A percentile compares a stretch with the other conserved stretches of the same genome.
These are phyloP conservation scores for human DNA, from an alignment of 2,113 vertebrate species.

Conservation along the genomic window GRCh38 chr15:100720501-100721000, in stretches of 20 bases:
- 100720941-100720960: background rate
- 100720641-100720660: background rate
- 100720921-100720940: background rate
- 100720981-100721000: background rate
- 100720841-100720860: background rate
- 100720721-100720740: background rate
- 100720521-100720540: rapidly evolving
- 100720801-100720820: background rate
- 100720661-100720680: background rate
- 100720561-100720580: background rate
- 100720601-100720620: background rate
- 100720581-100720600: background rate
- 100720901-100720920: background rate
- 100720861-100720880: background rate
- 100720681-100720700: background rate
- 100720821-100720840: background rate
- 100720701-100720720: rapidly evolving
- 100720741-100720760: background rate
- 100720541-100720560: rapidly evolving
- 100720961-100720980: background rate
- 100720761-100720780: background rate
- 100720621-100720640: background rate
- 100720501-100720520: background rate
- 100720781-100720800: background rate
- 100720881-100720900: background rate